These are phyloP conservation scores for Drosophila pegasa DNA, from an alignment of 2,888 invertebrate species.

Conservation along the genomic window DNA sequence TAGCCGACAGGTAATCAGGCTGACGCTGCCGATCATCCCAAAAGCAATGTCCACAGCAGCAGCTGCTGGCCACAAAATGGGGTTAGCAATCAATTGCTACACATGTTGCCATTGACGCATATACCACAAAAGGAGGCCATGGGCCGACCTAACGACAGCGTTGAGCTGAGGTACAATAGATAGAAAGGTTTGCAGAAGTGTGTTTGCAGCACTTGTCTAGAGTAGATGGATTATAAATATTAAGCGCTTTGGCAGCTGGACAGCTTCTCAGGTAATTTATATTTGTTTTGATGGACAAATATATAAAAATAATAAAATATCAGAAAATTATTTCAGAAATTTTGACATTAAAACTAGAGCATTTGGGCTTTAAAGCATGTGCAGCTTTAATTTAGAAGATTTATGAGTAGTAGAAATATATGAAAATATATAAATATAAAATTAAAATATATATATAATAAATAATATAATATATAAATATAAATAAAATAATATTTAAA, in stretches of 20 bases:
- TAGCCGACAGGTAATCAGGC: slow-evolving; percentile 51
- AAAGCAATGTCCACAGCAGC: slow-evolving; percentile 6
- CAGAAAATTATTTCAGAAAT: background rate
- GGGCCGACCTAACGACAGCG: slow-evolving; percentile 31
- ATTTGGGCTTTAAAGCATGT: background rate
- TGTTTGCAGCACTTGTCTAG: background rate
- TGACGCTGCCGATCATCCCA: slow-evolving; percentile 5
- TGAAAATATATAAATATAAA: background rate
- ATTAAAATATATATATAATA: no score
- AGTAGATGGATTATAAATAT: background rate
- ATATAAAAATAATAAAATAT: background rate
- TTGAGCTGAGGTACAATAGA: background rate
- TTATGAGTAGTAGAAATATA: background rate
- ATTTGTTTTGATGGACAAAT: background rate
- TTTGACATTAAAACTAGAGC: no score
- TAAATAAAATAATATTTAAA: background rate
- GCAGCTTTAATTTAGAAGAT: background rate
- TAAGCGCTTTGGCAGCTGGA: background rate
- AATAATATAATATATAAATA: no score
- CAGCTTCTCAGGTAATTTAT: background rate
- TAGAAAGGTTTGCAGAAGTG: background rate
- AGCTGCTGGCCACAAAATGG: slow-evolving; percentile 29
- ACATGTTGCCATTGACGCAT: slow-evolving; percentile 46
- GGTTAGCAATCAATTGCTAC: slow-evolving; percentile 63
- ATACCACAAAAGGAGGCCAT: slow-evolving; percentile 48